Evolutionary conservation across 1,140 invertebrate species (phyloP).

Genomic region (Bombus haemorrhoidalis): DNA sequence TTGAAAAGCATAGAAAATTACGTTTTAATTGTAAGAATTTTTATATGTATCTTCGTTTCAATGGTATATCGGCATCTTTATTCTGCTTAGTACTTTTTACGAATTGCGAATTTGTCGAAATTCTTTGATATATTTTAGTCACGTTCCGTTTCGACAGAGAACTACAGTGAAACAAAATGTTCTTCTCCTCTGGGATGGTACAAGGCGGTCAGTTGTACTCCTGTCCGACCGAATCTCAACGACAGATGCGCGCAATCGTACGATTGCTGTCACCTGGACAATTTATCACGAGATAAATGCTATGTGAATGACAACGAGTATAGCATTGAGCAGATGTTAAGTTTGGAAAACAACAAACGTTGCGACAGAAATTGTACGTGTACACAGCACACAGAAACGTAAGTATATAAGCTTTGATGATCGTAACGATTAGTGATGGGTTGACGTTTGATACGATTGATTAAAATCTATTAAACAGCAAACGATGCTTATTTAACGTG

Average conservation of each 20-base stretch:
- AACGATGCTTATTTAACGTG: too few relatives aligned
- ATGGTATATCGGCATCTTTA: too few relatives aligned
- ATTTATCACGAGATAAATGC: slow-evolving; percentile 3
- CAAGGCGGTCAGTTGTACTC: slow-evolving; percentile 49
- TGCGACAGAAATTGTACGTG: slow-evolving; percentile 60
- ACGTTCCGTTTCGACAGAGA: background rate
- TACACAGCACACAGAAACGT: background rate
- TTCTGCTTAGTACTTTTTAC: too few relatives aligned
- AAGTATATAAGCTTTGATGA: slow-evolving; percentile 20
- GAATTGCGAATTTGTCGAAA: too few relatives aligned
- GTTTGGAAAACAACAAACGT: slow-evolving; percentile 50
- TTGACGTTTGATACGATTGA: too few relatives aligned
- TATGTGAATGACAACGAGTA: slow-evolving; percentile 57
- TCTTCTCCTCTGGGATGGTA: slow-evolving; percentile 51
- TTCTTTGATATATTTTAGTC: too few relatives aligned
- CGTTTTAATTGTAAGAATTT: too few relatives aligned
- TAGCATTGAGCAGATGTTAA: slow-evolving; percentile 51
- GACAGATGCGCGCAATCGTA: slow-evolving; percentile 65
- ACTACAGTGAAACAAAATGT: slow-evolving; percentile 58
- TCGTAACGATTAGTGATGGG: too few relatives aligned
- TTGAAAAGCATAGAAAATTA: too few relatives aligned
- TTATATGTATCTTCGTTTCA: too few relatives aligned
- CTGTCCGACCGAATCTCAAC: slow-evolving; percentile 52
- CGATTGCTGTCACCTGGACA: slow-evolving; percentile 54
- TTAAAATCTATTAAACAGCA: too few relatives aligned